A percentile compares a stretch with the other conserved stretches of the same genome.
phyloP scores from a whole-genome alignment of 2,113 vertebrate genomes.

The Telmatochromis bifrenatus region DNA sequence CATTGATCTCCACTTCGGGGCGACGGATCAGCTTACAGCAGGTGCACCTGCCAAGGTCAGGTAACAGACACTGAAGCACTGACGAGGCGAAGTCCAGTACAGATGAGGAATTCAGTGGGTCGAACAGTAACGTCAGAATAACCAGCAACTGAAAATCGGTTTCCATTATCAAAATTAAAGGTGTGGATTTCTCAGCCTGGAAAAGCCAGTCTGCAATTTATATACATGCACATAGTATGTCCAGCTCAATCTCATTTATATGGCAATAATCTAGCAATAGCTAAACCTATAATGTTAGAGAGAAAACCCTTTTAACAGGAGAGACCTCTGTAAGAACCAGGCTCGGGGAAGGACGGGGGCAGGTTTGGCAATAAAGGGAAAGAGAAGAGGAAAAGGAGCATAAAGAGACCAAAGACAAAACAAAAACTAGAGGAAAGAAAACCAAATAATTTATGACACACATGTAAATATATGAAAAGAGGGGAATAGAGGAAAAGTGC shows the following conservation, averaged over 20 bases:
- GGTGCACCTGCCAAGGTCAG: slow-evolving; percentile 8
- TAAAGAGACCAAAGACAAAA: not conserved
- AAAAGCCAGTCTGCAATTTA: not conserved
- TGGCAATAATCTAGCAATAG: not conserved
- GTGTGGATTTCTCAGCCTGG: not conserved
- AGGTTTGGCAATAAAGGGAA: not conserved
- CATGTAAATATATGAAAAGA: not conserved
- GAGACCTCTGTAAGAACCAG: not conserved
- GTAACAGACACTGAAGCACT: not conserved
- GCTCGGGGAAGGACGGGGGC: rapidly evolving
- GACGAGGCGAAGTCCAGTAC: not conserved
- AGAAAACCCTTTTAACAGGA: not conserved
- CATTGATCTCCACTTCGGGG: not conserved
- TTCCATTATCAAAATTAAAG: rapidly evolving
- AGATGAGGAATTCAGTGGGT: not conserved
- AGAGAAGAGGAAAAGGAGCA: not conserved
- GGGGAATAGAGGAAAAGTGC: not conserved
- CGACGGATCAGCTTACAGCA: not conserved
- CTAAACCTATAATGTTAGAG: rapidly evolving
- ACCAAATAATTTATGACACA: rapidly evolving
- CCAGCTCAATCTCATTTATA: not conserved
- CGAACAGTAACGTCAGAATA: not conserved
- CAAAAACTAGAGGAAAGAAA: not conserved
- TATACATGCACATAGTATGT: rapidly evolving
- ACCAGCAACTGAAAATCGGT: not conserved